Conservation (phyloP, 2,797 vertebrate species). For the Triplophysa yarkandensis region DNA sequence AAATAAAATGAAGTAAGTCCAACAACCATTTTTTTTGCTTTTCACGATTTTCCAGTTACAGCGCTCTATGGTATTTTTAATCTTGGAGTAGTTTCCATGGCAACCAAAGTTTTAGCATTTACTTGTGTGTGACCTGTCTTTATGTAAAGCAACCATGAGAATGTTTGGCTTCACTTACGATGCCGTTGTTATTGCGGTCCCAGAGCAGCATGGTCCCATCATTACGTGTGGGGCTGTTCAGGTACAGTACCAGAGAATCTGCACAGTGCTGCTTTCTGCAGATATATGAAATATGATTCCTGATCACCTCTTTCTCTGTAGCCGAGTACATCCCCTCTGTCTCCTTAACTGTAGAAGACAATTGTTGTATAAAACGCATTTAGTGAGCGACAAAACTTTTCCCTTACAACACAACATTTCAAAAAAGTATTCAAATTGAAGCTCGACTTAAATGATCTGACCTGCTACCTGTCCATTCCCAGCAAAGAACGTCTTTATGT, state of each 20-base stretch:
- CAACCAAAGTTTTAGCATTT: background rate
- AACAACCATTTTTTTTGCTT: too few relatives aligned
- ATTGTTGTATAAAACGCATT: background rate
- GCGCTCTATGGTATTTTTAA: too few relatives aligned
- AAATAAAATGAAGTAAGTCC: too few relatives aligned
- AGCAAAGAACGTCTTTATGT: constrained; percentile 82
- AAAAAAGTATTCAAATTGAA: background rate
- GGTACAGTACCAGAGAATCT: constrained; percentile 79
- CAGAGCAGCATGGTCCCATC: constrained; percentile 83
- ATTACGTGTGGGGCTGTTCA: constrained; percentile 79
- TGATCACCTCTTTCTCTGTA: constrained; percentile 78
- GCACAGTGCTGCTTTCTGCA: constrained; percentile 82
- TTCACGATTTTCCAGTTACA: too few relatives aligned
- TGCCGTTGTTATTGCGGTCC: constrained; percentile 81
- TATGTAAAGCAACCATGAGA: too few relatives aligned
- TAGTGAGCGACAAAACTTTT: background rate
- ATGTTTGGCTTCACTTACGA: constrained; percentile 66
- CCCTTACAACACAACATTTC: background rate
- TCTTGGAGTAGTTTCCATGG: background rate
- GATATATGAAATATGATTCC: constrained; percentile 80
- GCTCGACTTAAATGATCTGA: constrained; percentile 49
- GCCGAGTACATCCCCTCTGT: constrained; percentile 75
- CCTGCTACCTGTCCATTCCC: constrained; percentile 75
- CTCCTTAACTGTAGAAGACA: constrained; percentile 62
- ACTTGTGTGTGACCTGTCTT: background rate